Base-by-base conservation (phyloP, 2,888 invertebrate genomes). In the Chelonus formosanus region DNA sequence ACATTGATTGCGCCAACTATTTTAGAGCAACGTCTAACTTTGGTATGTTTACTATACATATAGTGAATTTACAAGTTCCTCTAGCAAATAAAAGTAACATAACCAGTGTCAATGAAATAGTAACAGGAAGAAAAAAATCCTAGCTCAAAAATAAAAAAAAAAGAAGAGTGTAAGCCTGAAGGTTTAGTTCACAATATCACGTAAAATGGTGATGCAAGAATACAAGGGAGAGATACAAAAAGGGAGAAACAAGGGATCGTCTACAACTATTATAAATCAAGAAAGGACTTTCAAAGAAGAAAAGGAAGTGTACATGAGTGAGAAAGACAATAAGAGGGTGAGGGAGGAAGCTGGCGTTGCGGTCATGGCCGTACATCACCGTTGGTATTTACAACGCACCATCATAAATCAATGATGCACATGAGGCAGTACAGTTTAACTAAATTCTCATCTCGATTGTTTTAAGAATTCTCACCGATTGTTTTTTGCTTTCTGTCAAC, bases 391-490 rank as follows among this genome's bases (percentile, higher is more conserved):
- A 77, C 76, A 73, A 75, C 73, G 73, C 73, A 75, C 75, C 77
- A 75, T 73, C 76, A 76, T 77, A 77, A 77, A 77, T 77, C 77
- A 77, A 76, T 76, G 77, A 77, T 77, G 73, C 72, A 73, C 72
- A 69, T 68, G 59, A 53, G 40, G 43, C 20, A 20, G 64, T 73
- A 71, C 68, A 71, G 72, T 76, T 76, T 72, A 72, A 74, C 75
- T 72, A 75, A 75, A 77, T 76, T 76, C 76, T 72, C 73, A 68
- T 74, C 47, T 47, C 47, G 58, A 58, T 58, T 58, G 58, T 58
- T 45, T 58, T 58, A n/a, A 58, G 58, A 40, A 40, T 40, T 40
- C 52, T 52, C 8, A 8, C 31, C 32, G 32, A 52, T 32, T 52
- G 34, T 52, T 10, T 53, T 32, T n/a, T 20, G 45, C 35, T 58